Evolutionary conservation across 2,113 vertebrate genomes (phyloP).

Genomic region (Bagarius yarrelli): DNA sequence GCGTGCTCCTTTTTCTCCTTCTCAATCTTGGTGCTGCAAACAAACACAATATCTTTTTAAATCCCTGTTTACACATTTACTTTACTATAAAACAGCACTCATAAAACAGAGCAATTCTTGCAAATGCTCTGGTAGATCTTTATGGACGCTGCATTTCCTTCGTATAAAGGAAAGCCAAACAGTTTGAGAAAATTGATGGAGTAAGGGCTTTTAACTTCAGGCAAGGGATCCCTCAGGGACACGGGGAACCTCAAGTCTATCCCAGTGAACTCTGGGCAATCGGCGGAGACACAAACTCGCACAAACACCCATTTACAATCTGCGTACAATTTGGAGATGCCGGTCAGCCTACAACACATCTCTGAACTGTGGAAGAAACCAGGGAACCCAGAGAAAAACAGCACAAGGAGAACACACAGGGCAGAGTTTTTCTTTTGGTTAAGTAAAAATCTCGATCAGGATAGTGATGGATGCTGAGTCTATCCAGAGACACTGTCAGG

Average conservation of each 20-base stretch:
- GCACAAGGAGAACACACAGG: too few species aligned
- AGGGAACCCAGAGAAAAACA: too few species aligned
- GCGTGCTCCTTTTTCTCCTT: conserved; percentile 99
- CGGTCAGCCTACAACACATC: too few species aligned
- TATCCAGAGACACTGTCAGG: background rate
- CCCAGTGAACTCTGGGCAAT: too few species aligned
- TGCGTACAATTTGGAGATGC: too few species aligned
- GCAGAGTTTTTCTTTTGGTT: background rate
- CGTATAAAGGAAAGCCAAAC: conserved; percentile 20
- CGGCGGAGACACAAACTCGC: too few species aligned
- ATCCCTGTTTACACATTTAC: background rate
- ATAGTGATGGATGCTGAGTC: background rate
- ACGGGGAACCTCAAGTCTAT: too few species aligned
- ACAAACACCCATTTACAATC: too few species aligned
- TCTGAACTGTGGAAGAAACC: too few species aligned
- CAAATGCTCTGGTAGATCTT: conserved; percentile 54
- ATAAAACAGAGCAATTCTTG: conserved; percentile 69
- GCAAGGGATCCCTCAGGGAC: background rate
- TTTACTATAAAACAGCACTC: conserved; percentile 25
- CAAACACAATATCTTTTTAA: conserved; percentile 25
- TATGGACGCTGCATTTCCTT: conserved; percentile 50
- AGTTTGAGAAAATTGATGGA: conserved; percentile 29
- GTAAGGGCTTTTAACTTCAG: conserved; percentile 9
- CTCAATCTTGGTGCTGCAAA: conserved; percentile 91
- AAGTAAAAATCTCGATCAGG: background rate